A percentile compares a stretch with the other conserved stretches of the same genome.
These are phyloP conservation scores for Hetaerina americana DNA, from an alignment of 1,140 invertebrate species.

Conservation along the genomic window DNA sequence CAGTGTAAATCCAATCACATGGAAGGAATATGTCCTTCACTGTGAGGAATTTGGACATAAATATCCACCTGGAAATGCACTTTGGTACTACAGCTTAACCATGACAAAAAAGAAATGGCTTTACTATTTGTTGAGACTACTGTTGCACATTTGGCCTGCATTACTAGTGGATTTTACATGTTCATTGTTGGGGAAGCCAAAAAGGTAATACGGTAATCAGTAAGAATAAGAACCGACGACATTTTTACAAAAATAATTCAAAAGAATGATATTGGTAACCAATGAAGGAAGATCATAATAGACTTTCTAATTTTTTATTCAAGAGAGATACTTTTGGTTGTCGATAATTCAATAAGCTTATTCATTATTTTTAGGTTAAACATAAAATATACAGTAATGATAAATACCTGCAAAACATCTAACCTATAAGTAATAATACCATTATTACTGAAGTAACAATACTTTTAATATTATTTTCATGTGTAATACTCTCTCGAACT, in stretches of 20 bases:
- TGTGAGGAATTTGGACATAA: not conserved
- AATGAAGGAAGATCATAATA: not conserved
- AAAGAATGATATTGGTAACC: not conserved
- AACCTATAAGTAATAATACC: too few relatives aligned
- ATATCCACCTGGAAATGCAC: constrained; percentile 20
- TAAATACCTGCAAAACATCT: too few relatives aligned
- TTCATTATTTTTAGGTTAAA: not conserved
- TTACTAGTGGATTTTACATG: constrained; percentile 39
- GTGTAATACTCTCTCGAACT: too few relatives aligned
- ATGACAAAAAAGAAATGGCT: constrained; percentile 37
- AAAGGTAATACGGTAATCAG: constrained; percentile 36
- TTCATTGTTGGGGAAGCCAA: constrained; percentile 40
- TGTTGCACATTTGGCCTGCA: constrained; percentile 50
- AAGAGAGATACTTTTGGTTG: not conserved
- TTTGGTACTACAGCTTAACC: constrained; percentile 40
- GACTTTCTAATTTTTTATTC: not conserved
- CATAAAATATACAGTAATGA: too few relatives aligned
- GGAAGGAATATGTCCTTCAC: constrained; percentile 4
- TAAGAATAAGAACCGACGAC: too few relatives aligned
- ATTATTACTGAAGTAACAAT: too few relatives aligned
- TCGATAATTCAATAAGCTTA: not conserved
- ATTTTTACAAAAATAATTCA: not conserved
- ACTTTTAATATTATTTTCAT: too few relatives aligned
- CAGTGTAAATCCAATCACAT: constrained; percentile 10
- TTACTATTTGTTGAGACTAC: constrained; percentile 34